Conservation (phyloP, 23 tunicate species). For the Pegea sp. region DNA sequence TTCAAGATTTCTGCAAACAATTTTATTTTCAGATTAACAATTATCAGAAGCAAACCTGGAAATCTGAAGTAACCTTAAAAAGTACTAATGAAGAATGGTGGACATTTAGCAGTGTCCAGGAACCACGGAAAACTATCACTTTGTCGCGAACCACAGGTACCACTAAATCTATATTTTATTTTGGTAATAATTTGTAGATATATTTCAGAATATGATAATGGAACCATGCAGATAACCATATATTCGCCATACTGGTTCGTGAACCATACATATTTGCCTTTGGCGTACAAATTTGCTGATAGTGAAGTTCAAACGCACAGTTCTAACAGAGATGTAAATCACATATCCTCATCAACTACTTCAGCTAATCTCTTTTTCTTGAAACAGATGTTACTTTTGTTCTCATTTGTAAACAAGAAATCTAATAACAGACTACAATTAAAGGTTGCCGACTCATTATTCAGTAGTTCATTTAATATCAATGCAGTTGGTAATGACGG, state of each 20-base stretch:
- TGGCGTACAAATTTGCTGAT: conserved; percentile 62
- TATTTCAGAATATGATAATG: conserved; percentile 20
- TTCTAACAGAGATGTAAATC: too few species aligned
- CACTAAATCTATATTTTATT: too few species aligned
- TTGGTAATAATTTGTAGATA: too few species aligned
- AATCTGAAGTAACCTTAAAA: too few species aligned
- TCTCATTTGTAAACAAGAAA: background rate
- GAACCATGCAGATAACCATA: conserved; percentile 20
- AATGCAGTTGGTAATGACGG: conserved; percentile 82
- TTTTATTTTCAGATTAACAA: too few species aligned
- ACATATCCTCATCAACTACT: too few species aligned
- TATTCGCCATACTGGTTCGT: conserved; percentile 85
- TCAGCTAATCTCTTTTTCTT: background rate
- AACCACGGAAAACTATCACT: conserved; percentile 3
- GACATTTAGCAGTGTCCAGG: conserved; percentile 16
- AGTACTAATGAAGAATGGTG: too few species aligned
- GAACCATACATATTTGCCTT: conserved; percentile 37
- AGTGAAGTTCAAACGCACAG: too few species aligned
- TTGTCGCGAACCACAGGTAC: too few species aligned
- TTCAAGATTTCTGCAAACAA: too few species aligned
- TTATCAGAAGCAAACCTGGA: too few species aligned
- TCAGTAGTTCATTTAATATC: conserved; percentile 52
- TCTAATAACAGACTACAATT: conserved; percentile 54
- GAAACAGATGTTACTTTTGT: background rate
- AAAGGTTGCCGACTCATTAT: conserved; percentile 43